These are phyloP conservation scores for Macrostomum lignano DNA, from an alignment of 1,140 invertebrate species.

Conservation along the genomic window DNA sequence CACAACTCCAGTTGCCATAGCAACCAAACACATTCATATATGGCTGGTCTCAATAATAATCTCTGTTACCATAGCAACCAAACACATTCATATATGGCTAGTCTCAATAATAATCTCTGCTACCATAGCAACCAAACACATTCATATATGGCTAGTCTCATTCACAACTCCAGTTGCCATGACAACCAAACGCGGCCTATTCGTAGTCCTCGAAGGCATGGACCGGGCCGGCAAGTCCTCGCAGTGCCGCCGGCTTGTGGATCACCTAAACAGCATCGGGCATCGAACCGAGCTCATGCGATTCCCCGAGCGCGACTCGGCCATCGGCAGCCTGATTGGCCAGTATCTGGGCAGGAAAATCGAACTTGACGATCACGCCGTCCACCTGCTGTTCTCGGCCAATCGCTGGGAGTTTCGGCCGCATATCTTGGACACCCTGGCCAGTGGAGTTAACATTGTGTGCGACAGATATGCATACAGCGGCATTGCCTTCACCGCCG, in stretches of 20 bases:
- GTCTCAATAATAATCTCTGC: no score
- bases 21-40: no score
- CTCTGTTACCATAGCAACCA: no score
- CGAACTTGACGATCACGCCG: constrained; percentile 45
- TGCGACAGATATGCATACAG: constrained; percentile 67
- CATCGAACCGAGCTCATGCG: neutral
- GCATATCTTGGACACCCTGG: constrained; percentile 27
- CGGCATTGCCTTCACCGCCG: constrained; percentile 51
- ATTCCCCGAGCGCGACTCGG: constrained; percentile 37
- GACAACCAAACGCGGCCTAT: no score
- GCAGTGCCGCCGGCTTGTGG: neutral
- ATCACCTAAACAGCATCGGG: neutral
- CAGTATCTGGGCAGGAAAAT: constrained; percentile 39
- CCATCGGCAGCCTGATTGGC: constrained; percentile 51
- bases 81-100: no score
- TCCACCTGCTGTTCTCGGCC: constrained; percentile 64
- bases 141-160: no score
- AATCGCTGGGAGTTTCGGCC: constrained; percentile 54
- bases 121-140: no score
- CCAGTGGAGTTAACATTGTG: constrained; percentile 44
- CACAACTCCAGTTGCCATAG: no score
- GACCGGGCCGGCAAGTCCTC: constrained; percentile 35
- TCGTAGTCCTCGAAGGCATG: neutral
- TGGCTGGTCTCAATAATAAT: no score
- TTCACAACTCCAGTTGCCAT: no score